Percentiles rank a stretch among this genome's conserved stretches.
These are phyloP conservation scores for Hirudinaria manillensis DNA, from an alignment of 2,888 invertebrate genomes.

Conservation along the genomic window DNA sequence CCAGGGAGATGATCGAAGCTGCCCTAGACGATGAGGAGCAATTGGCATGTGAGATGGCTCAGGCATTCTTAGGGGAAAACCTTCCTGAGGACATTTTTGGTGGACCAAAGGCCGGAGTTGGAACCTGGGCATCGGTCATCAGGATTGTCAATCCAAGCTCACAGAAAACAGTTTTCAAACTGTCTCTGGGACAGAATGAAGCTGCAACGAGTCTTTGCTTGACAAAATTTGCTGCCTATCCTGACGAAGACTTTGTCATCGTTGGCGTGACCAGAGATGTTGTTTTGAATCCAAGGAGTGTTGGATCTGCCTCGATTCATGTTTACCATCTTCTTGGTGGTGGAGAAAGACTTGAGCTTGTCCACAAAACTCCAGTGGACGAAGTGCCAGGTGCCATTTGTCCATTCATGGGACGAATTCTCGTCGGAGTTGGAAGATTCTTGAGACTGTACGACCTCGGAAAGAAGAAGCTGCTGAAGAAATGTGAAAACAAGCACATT, in stretches of 20 bases:
- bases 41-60: slow-evolving; percentile 92
- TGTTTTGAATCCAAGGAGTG: slow-evolving; percentile 77
- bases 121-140: slow-evolving; percentile 82
- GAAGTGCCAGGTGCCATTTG: slow-evolving; percentile 67
- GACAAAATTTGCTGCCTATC: slow-evolving; percentile 69
- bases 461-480: slow-evolving; percentile 86
- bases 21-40: slow-evolving; percentile 92
- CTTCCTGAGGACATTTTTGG: slow-evolving; percentile 88
- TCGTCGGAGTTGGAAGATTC: slow-evolving; percentile 86
- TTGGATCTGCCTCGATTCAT: slow-evolving; percentile 75
- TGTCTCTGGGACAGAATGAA: slow-evolving; percentile 88
- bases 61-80: slow-evolving; percentile 88
- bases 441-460: slow-evolving; percentile 91
- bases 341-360: slow-evolving; percentile 77
- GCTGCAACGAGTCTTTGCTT: slow-evolving; percentile 65
- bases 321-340: slow-evolving; percentile 68
- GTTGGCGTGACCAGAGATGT: slow-evolving; percentile 87
- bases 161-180: slow-evolving; percentile 62
- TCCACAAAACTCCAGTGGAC: slow-evolving; percentile 88
- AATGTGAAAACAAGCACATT: slow-evolving; percentile 97
- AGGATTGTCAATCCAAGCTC: slow-evolving; percentile 58
- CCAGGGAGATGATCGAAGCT: slow-evolving; percentile 91
- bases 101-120: slow-evolving; percentile 84
- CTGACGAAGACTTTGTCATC: slow-evolving; percentile 64
- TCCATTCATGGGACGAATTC: slow-evolving; percentile 70